These are phyloP conservation scores for Meandrusa payeni DNA, from an alignment of 2,888 invertebrate genomes.

Conservation along the genomic window DNA sequence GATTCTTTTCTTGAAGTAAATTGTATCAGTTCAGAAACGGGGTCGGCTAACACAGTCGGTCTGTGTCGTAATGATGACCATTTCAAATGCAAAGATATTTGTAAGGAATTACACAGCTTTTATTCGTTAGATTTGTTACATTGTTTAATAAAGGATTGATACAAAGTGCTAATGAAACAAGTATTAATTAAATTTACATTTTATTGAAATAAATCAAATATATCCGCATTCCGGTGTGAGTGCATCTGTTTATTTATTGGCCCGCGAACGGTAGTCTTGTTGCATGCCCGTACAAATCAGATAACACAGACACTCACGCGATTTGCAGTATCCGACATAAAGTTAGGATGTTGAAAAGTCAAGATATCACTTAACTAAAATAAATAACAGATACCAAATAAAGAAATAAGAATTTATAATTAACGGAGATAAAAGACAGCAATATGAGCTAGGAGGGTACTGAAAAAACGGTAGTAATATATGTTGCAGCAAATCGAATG, in stretches of 20 bases:
- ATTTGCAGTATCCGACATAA: constrained; percentile 37
- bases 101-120: too few species aligned
- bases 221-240: constrained; percentile 30
- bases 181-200: constrained; percentile 24
- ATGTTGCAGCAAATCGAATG: constrained; percentile 35
- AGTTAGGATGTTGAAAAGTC: constrained; percentile 19
- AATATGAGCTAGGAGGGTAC: too few species aligned
- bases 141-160: too few species aligned
- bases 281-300: constrained; percentile 56
- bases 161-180: too few species aligned
- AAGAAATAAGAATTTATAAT: neutral
- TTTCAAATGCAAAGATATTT: too few species aligned
- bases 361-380: constrained; percentile 1
- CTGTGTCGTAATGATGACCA: too few species aligned
- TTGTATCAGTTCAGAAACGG: too few species aligned
- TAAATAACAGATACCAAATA: neutral
- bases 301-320: constrained; percentile 54
- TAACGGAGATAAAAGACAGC: neutral
- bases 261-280: constrained; percentile 47
- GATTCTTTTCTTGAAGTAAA: too few species aligned
- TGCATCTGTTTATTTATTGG: constrained; percentile 49
- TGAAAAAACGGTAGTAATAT: neutral
- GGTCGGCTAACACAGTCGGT: too few species aligned
- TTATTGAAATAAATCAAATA: constrained; percentile 41
- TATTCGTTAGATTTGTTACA: too few species aligned